Evolutionary conservation across 1,140 invertebrate genomes (phyloP), one percentile per base, ranked within the genome.

Genomic region (Melipona quadrifasciata): DNA sequence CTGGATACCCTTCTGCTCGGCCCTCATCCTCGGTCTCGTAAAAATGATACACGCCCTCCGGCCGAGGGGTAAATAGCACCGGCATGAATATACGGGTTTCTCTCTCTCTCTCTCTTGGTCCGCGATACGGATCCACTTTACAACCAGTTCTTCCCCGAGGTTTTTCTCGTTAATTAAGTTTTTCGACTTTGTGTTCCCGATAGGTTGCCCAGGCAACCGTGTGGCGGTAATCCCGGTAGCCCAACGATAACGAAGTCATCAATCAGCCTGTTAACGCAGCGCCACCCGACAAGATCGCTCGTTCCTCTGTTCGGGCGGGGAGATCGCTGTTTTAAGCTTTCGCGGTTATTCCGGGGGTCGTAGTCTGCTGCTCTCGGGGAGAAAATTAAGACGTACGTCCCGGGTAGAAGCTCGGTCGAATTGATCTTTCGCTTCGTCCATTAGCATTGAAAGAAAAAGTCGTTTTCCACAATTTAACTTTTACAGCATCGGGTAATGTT

Each of bases 11-110:
- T 21, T 65, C 21, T 39, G 64, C 17, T 31, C 77, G 53, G 53
- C 39, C n/a, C 68, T 64, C 65, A 47, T 47, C 6, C 39, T 47
- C 39, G 39, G 58, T 79, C 80, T 87, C 80, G 83, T 89, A 86
- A 89, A 89, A 89, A 89, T 89, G 88, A 89, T 81, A 74, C 88
- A 84, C 76, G 85, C n/a, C 64, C 84, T 58, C 71, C 55, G 73
- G 79, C 65, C 83, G 79, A 80, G 74, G 81, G 73, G 84, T 89
- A 89, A 89, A 89, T 89, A 89, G 73, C 87, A 79, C 68, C 73
- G 77, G 68, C 70, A 84, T 78, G 77, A 88, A 88, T 77, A 76
- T 72, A 86, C 57, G 55, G 53, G 24, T 34, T 8, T 47, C 39
- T 47, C 39, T 47, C 39, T 39, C 31, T 39, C 39, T 8, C 39